Evolutionary conservation across 2,113 vertebrate species (phyloP).

Genomic region (Ammodramus savannarum): DNA sequence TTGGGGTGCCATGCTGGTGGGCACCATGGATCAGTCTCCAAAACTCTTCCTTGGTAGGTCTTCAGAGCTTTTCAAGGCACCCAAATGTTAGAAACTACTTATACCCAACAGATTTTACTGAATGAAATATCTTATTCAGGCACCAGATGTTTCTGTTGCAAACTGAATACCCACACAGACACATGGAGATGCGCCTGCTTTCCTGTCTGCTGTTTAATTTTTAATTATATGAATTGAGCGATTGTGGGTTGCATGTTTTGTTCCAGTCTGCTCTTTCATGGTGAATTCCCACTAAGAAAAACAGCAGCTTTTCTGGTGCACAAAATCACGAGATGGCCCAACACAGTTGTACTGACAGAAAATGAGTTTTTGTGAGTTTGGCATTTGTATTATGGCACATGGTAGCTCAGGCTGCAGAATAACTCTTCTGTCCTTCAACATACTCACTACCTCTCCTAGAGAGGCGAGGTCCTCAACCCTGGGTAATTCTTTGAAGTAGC

Average conservation of each 20-base stretch:
- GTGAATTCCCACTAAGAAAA: background rate
- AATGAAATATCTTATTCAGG: conserved; percentile 3
- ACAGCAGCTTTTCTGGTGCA: background rate
- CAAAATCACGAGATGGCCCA: background rate
- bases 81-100: background rate
- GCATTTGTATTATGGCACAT: background rate
- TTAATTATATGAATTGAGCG: background rate
- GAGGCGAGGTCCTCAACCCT: background rate
- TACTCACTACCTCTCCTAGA: background rate
- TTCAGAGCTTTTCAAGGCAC: background rate
- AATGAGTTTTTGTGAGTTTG: background rate
- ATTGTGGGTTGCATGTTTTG: background rate
- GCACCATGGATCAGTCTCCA: background rate
- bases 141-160: conserved; percentile 28
- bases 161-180: background rate
- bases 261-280: background rate
- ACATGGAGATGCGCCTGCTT: background rate
- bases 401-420: background rate
- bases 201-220: conserved; percentile 21
- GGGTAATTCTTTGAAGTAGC: background rate
- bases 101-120: background rate
- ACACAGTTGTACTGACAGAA: background rate
- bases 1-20: background rate
- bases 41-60: background rate
- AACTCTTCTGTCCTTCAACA: background rate